These are phyloP conservation scores for Gasterosteus aculeatus DNA, from an alignment of 2,113 vertebrate species.

Conservation along the genomic window DNA sequence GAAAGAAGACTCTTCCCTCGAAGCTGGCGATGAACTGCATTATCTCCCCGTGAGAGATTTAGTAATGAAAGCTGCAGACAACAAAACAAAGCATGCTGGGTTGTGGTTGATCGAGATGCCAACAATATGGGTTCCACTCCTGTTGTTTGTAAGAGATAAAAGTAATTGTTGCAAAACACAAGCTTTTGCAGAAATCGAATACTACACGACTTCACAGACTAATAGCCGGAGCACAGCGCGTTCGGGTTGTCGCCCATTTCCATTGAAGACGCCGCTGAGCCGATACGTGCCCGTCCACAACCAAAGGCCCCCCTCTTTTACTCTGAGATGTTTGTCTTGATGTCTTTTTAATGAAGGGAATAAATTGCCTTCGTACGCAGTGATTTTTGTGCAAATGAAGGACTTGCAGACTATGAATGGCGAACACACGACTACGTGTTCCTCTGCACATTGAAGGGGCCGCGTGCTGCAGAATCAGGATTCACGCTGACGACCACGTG, in stretches of 20 bases:
- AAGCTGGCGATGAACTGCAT: neutral
- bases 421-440: slow-evolving; percentile 73
- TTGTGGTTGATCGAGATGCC: slow-evolving; percentile 40
- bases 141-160: neutral
- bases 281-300: slow-evolving; percentile 42
- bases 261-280: slow-evolving; percentile 20
- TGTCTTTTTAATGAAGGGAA: slow-evolving; percentile 82
- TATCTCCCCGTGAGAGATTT: slow-evolving; percentile 27
- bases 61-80: slow-evolving; percentile 15
- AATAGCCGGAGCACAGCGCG: slow-evolving; percentile 1
- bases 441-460: slow-evolving; percentile 49
- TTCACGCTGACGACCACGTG: slow-evolving; percentile 53
- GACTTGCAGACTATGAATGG: slow-evolving; percentile 71
- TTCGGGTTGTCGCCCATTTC: slow-evolving; percentile 19
- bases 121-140: slow-evolving; percentile 4
- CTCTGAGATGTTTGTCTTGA: slow-evolving; percentile 75
- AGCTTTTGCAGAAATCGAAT: neutral
- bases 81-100: slow-evolving; percentile 8
- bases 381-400: slow-evolving; percentile 78
- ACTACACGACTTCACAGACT: slow-evolving; percentile 10
- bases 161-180: neutral
- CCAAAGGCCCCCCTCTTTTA: slow-evolving; percentile 63
- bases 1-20: neutral
- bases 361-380: slow-evolving; percentile 78
- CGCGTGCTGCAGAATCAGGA: slow-evolving; percentile 48